Conservation (phyloP, 2,113 vertebrate genomes). For the Caranx ignobilis region DNA sequence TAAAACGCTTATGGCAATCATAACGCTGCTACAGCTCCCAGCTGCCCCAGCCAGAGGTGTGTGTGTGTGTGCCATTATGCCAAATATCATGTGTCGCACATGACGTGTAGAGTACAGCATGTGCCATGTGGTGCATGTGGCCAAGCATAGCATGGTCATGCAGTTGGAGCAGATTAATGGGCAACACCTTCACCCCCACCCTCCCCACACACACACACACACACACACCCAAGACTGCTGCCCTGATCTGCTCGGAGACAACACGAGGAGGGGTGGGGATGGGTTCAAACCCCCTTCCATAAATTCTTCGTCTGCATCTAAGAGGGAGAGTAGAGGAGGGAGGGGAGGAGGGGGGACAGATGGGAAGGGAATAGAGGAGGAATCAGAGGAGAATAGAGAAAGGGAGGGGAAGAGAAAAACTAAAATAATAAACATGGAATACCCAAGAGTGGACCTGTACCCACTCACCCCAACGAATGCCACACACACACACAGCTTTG, state of each 20-base stretch:
- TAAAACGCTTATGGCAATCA: conserved; percentile 72
- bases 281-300: conserved; percentile 48
- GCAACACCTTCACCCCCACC: conserved; percentile 16
- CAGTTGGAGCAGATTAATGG: conserved; percentile 60
- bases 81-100: conserved; percentile 47
- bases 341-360: conserved; percentile 17
- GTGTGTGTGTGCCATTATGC: conserved; percentile 21
- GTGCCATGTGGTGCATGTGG: conserved; percentile 31
- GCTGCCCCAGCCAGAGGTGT: conserved; percentile 57
- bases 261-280: conserved; percentile 25
- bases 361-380: conserved; percentile 38
- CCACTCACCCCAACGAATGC: not conserved
- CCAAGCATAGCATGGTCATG: conserved; percentile 29
- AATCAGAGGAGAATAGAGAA: conserved; percentile 12
- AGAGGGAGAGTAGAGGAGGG: conserved; percentile 6
- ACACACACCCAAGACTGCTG: conserved; percentile 30
- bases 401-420: conserved; percentile 10
- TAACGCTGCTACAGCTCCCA: conserved; percentile 42
- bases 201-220: conserved; percentile 19
- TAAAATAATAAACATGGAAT: conserved; percentile 37
- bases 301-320: conserved; percentile 62
- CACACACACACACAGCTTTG: conserved; percentile 7
- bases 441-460: conserved; percentile 13
- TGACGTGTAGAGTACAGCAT: conserved; percentile 32
- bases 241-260: conserved; percentile 68